Evolutionary conservation across 2,797 vertebrate genomes (phyloP).

Genomic region (Morus bassanus): DNA sequence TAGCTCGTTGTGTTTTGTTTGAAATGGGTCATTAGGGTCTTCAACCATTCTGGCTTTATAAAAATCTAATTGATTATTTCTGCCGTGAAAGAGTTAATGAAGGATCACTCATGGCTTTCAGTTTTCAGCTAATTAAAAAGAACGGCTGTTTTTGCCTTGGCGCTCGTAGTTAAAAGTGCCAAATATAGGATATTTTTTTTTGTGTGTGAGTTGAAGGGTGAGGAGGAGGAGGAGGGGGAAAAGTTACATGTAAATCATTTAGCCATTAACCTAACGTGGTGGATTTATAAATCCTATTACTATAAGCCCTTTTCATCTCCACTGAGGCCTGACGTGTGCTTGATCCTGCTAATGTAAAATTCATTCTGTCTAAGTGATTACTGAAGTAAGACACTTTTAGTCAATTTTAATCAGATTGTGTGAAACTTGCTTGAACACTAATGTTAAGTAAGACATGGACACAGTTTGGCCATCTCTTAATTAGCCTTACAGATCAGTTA

Average conservation of each 20-base stretch:
- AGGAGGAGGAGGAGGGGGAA: conserved; percentile 68
- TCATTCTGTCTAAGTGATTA: conserved; percentile 77
- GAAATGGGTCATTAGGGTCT: conserved; percentile 70
- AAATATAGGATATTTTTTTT: conserved; percentile 46
- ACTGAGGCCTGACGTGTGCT: conserved; percentile 74
- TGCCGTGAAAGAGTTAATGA: conserved; percentile 75
- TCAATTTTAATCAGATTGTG: conserved; percentile 77
- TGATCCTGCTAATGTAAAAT: conserved; percentile 80
- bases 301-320: conserved; percentile 79
- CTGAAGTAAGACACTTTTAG: conserved; percentile 77
- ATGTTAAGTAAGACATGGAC: conserved; percentile 60
- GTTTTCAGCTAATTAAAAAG: conserved; percentile 77
- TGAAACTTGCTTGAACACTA: conserved; percentile 67
- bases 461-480: conserved; percentile 73
- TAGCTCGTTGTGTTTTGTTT: conserved; percentile 57
- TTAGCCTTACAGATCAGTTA: conserved; percentile 65
- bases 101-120: conserved; percentile 70
- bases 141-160: conserved; percentile 67
- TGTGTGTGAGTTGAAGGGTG: conserved; percentile 72
- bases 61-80: conserved; percentile 75
- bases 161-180: conserved; percentile 64
- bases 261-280: conserved; percentile 80
- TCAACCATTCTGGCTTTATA: conserved; percentile 65
- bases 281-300: conserved; percentile 80
- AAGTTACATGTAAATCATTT: conserved; percentile 80